Base-by-base conservation (phyloP, 2,797 vertebrate species). In the Eremophila alpestris region DNA sequence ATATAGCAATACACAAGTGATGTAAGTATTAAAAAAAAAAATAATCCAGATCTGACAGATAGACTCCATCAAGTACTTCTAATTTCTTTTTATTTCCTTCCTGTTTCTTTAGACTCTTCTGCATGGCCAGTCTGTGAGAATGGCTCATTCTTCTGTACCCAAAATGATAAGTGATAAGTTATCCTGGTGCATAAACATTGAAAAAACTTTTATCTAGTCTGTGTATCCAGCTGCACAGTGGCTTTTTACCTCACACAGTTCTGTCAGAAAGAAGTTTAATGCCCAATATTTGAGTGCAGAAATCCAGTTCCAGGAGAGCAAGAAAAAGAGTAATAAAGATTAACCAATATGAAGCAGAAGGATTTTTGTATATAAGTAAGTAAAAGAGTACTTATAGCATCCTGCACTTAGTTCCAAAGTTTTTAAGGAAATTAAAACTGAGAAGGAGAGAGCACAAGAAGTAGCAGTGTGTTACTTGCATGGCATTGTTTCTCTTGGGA, bases 401-500 rank as follows among this genome's bases (percentile, higher is more conserved):
- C 38, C 36, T 60, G 26, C 30, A 75, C 32, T 58, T 36, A 40
- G 5, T 29, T 83, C 41, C 51, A 19, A 60, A 54, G 27, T 19
- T 23, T 74, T 71, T 5, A 49, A 12, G 24, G 13, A 80, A 77
- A 68, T 70, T 59, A 43, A 59, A 70, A 45, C 38, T 8, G 9
- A 77, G 36, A 73, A 40, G 71, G n/a, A 79, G n/a, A 64, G 51
- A 80, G 49, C 41, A 75, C 83, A 94, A 52, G 56, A 68, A 86
- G 45, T 5, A 88, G 49, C 62, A 65, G 65, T 93, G 86, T 78
- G 77, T 90, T 93, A 49, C 69, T 88, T 81, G 77, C 77, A 73
- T 27, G 3, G 48, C 70, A 93, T 96, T 93, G 93, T 96, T 95
- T 94, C 95, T 95, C 58, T 95, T 96, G 95, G 95, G 92, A 73